Evolutionary conservation across 1,140 invertebrate species (phyloP), one percentile per base, ranked within the genome.

Genomic region (Patella vulgata): DNA sequence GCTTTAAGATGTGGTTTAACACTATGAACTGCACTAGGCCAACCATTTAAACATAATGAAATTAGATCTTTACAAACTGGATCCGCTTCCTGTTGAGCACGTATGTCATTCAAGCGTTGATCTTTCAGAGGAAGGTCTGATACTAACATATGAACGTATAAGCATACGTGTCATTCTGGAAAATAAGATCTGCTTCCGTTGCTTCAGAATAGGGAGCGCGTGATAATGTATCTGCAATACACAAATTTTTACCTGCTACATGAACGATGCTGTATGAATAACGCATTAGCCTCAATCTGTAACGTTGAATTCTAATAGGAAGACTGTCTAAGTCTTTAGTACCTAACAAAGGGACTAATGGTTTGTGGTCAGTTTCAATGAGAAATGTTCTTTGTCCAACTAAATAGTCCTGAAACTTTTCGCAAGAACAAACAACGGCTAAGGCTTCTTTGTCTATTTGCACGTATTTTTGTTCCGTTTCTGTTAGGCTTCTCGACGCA

Each of bases 401-500:
- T 42, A 66, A 42, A 33, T 55, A 66, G 21, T 57, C 27, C 19
- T 44, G 11, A 33, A 68, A 52, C 23, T 48, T 63, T 19, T 63
- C 52, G 27, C 60, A 63, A 8, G 42, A 33, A 52, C 52, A 56
- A 17, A 53, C 57, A 6, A 48, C n/a, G 14, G 51, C 60, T 23
- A 63, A 40, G 42, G 63, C 70, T 47, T 70, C 68, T 39, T 73
- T 68, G 40, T 71, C 57, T 55, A 65, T 69, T 42, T 64, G 70
- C 28, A 63, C 55, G 43, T 54, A 82, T 47, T 40, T 77, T 63
- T 43, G 42, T 47, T 78, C 74, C 50, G 54, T 72, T 14, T 21
- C 8, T 5, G 61, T 71, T 1, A 73, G 50, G 40, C 57, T 68
- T 17, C 56, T 5, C 12, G 64, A 73, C 39, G 30, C 52, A 46